These are phyloP conservation scores for Drymonia ruficornis DNA, from an alignment of 2,888 invertebrate genomes.

Conservation along the genomic window DNA sequence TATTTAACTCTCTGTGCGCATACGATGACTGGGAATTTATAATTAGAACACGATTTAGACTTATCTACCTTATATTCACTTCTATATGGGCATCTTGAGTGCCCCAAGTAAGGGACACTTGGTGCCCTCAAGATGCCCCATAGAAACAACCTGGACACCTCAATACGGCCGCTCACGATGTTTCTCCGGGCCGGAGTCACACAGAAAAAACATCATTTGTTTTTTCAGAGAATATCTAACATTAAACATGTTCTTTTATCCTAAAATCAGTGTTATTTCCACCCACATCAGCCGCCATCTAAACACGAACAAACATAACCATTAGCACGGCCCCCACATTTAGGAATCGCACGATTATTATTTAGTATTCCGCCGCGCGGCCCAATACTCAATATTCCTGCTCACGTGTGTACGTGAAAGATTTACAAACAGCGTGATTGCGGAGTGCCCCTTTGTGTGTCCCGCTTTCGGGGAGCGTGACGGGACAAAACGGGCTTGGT, in stretches of 20 bases:
- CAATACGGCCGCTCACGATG: no score
- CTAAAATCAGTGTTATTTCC: background rate
- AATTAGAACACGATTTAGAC: background rate
- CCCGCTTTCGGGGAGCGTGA: slow-evolving; percentile 41
- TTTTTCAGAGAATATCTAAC: no score
- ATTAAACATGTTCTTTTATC: no score
- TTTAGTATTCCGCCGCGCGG: slow-evolving; percentile 51
- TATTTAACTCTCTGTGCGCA: background rate
- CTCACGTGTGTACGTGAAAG: slow-evolving; percentile 46
- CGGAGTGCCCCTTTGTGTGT: slow-evolving; percentile 46
- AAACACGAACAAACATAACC: slow-evolving; percentile 5
- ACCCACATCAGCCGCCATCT: background rate
- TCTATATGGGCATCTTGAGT: no score
- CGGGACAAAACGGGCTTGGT: slow-evolving; percentile 39
- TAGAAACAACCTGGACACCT: no score
- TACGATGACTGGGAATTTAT: background rate
- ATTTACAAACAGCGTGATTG: slow-evolving; percentile 48
- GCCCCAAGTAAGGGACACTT: no score
- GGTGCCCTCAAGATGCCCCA: no score
- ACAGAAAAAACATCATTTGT: no score
- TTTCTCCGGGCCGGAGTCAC: no score
- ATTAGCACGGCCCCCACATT: slow-evolving; percentile 36
- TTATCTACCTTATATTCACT: no score
- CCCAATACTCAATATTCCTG: slow-evolving; percentile 49
- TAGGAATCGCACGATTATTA: slow-evolving; percentile 48